Percentiles rank a stretch among this genome's conserved stretches.
These are phyloP conservation scores for Ylistrum balloti DNA, from an alignment of 1,140 invertebrate genomes.

Conservation along the genomic window DNA sequence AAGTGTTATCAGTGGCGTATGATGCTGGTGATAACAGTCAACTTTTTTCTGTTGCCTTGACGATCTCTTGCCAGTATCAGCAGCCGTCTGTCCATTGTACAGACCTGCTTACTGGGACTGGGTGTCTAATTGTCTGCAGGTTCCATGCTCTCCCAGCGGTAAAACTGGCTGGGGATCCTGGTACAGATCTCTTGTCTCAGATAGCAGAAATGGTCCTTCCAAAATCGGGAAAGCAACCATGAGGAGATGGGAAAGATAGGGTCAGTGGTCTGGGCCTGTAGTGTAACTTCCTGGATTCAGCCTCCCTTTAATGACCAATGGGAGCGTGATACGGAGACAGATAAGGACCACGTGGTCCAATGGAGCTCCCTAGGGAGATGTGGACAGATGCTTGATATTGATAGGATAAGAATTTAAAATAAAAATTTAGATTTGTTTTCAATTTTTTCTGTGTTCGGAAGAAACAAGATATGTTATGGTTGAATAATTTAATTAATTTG, in stretches of 20 bases:
- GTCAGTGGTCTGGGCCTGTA: not conserved
- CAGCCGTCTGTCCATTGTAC: slow-evolving; percentile 19
- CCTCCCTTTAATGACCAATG: slow-evolving; percentile 5
- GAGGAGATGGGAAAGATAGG: not conserved
- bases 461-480: not conserved
- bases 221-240: slow-evolving; percentile 5
- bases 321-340: not conserved
- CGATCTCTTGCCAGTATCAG: not conserved
- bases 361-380: not conserved
- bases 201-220: not conserved
- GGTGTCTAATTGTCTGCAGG: not conserved
- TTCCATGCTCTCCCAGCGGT: not conserved
- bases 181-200: not conserved
- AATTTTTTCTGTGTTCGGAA: not conserved
- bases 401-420: not conserved
- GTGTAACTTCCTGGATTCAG: not conserved
- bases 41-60: slow-evolving; percentile 25
- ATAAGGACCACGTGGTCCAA: not conserved
- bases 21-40: not conserved
- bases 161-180: not conserved
- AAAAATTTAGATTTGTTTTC: not conserved
- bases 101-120: not conserved
- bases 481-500: slow-evolving; percentile 4
- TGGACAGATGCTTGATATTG: not conserved
- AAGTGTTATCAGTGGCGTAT: slow-evolving; percentile 1